Percentiles rank a stretch among this genome's conserved stretches.
phyloP scores from a whole-genome alignment of 2,113 vertebrate genomes.

The Hiodon alosoides region DNA sequence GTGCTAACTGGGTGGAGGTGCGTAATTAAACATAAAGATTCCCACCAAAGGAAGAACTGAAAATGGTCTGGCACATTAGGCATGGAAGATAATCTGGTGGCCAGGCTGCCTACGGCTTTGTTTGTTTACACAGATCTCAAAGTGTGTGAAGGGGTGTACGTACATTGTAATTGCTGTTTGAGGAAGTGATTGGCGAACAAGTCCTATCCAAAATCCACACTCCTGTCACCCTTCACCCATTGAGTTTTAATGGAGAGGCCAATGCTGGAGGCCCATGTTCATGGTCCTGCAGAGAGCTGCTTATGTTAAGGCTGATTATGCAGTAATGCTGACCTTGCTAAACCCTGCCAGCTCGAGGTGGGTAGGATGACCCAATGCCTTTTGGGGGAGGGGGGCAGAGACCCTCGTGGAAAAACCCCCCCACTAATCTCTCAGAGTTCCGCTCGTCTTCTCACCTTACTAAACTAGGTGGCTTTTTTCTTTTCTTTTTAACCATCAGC shows the following conservation, averaged over 20 bases:
- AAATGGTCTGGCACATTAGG: neutral
- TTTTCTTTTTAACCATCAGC: neutral
- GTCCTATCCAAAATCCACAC: no score
- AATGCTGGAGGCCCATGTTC: neutral
- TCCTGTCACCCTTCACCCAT: neutral
- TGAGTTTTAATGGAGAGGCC: neutral
- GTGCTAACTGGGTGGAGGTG: neutral
- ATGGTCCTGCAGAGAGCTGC: neutral
- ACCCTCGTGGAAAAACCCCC: neutral
- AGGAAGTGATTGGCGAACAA: neutral
- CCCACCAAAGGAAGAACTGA: neutral
- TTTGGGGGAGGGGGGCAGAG: neutral
- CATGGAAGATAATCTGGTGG: neutral
- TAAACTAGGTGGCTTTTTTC: neutral
- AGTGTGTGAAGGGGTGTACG: neutral
- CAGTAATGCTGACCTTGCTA: constrained; percentile 12
- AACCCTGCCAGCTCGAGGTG: constrained; percentile 1
- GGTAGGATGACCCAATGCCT: neutral
- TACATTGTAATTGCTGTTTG: neutral
- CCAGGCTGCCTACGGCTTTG: neutral
- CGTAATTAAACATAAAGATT: constrained; percentile 3
- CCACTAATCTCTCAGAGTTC: neutral
- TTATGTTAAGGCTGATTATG: constrained; percentile 19
- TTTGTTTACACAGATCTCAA: neutral
- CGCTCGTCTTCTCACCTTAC: neutral